phyloP scores from a whole-genome alignment of 1,140 invertebrate genomes.

The Galleria mellonella region DNA sequence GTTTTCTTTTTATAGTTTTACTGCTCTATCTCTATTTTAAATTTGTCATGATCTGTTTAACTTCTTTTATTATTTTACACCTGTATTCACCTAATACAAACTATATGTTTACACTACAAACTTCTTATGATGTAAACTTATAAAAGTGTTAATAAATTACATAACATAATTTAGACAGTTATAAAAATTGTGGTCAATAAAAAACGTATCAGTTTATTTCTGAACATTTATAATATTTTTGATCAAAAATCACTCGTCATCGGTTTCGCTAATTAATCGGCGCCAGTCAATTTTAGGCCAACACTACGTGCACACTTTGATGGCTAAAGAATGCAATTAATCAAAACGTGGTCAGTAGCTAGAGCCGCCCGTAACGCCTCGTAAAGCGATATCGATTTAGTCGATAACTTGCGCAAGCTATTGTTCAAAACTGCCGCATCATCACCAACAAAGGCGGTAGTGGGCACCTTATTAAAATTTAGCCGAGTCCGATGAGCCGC shows the following conservation, averaged over 20 bases:
- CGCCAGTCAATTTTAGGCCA: conserved; percentile 50
- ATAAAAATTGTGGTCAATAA: too few species aligned
- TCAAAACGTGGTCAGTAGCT: conserved; percentile 71
- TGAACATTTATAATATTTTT: too few species aligned
- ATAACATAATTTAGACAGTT: too few species aligned
- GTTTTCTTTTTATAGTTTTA: too few species aligned
- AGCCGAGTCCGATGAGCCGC: conserved; percentile 58
- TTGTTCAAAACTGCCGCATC: conserved; percentile 63
- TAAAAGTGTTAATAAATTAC: too few species aligned
- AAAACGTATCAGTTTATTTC: too few species aligned
- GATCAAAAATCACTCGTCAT: conserved; percentile 47
- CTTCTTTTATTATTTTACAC: too few species aligned
- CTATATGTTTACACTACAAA: too few species aligned
- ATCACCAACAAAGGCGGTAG: conserved; percentile 66
- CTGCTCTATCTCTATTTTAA: too few species aligned
- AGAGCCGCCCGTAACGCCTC: conserved; percentile 62
- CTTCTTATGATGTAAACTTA: too few species aligned
- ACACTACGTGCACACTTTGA: conserved; percentile 35
- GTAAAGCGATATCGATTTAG: conserved; percentile 70
- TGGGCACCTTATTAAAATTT: conserved; percentile 73
- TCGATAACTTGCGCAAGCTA: conserved; percentile 70
- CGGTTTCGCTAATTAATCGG: conserved; percentile 65
- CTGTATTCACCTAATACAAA: too few species aligned
- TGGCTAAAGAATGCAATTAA: conserved; percentile 65
- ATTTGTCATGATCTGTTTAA: too few species aligned